phyloP scores from a whole-genome alignment of 2,888 invertebrate genomes.

The Tinea semifulvella region DNA sequence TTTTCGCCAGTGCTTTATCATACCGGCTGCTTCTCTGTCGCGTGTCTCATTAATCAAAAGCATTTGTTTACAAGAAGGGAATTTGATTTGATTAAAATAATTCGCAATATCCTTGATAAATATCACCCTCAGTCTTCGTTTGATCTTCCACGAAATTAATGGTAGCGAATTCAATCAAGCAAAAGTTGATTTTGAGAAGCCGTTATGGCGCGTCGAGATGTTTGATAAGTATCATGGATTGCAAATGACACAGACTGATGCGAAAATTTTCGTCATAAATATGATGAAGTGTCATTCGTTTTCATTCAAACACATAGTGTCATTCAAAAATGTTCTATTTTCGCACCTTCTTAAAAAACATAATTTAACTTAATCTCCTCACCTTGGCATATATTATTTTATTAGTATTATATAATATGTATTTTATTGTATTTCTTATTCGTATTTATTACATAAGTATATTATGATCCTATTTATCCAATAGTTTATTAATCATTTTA shows the following conservation, averaged over 20 bases:
- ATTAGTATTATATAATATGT: too few relatives aligned
- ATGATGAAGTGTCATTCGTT: background rate
- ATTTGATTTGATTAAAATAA: constrained; percentile 69
- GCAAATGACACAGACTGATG: constrained; percentile 20
- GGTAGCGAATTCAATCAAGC: constrained; percentile 64
- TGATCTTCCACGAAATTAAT: constrained; percentile 65
- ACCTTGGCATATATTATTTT: too few relatives aligned
- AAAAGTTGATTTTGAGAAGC: constrained; percentile 24
- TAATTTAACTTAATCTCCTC: too few relatives aligned
- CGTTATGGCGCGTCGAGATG: constrained; percentile 6
- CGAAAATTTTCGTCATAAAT: constrained; percentile 10
- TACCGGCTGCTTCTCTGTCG: constrained; percentile 63
- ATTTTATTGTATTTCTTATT: too few relatives aligned
- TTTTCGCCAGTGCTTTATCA: constrained; percentile 65
- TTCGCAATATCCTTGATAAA: constrained; percentile 68
- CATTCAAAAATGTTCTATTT: too few relatives aligned
- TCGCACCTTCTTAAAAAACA: too few relatives aligned
- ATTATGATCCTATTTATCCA: too few relatives aligned
- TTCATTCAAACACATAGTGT: too few relatives aligned
- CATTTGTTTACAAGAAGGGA: constrained; percentile 68
- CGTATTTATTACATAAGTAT: too few relatives aligned
- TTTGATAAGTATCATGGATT: constrained; percentile 4
- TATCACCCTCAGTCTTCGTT: constrained; percentile 66
- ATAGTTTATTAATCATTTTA: too few relatives aligned
- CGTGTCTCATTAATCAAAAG: constrained; percentile 67